A percentile compares a stretch with the other conserved stretches of the same genome.
Conservation (phyloP, 2,113 vertebrate species). For the Siniperca knerii region DNA sequence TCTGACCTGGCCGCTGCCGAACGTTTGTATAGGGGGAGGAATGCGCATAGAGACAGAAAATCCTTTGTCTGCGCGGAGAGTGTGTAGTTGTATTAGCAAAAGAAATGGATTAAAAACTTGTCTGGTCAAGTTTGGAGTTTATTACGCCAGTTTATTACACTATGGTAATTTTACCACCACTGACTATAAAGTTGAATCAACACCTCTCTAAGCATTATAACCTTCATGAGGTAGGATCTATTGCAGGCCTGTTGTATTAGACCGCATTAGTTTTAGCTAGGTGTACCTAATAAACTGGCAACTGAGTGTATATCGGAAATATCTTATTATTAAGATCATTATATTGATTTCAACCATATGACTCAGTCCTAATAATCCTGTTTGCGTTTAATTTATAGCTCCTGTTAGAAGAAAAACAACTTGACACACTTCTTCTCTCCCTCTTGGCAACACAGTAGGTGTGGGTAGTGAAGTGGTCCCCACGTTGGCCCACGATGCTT, state of each 20-base stretch:
- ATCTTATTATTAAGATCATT: neutral
- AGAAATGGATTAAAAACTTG: too few relatives aligned
- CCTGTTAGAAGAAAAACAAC: conserved; percentile 29
- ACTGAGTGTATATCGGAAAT: too few relatives aligned
- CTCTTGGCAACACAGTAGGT: conserved; percentile 32
- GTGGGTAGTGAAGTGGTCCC: conserved; percentile 67
- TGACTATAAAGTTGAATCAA: neutral
- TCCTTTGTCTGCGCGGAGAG: too few relatives aligned
- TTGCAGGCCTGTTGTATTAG: neutral
- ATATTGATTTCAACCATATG: neutral
- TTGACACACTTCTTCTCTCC: conserved; percentile 52
- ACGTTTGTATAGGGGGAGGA: too few relatives aligned
- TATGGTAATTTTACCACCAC: neutral
- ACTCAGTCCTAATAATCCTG: neutral
- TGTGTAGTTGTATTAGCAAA: too few relatives aligned
- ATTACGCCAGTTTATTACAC: too few relatives aligned
- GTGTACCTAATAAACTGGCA: neutral
- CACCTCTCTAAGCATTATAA: neutral
- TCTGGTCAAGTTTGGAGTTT: too few relatives aligned
- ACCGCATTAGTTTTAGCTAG: neutral
- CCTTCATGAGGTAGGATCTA: neutral
- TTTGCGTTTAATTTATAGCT: neutral
- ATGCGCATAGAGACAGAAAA: too few relatives aligned
- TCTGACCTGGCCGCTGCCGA: too few relatives aligned
- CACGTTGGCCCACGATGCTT: conserved; percentile 55